These are phyloP conservation scores for Dendrocopos noguchii DNA, from an alignment of 2,113 vertebrate species.

Conservation along the genomic window DNA sequence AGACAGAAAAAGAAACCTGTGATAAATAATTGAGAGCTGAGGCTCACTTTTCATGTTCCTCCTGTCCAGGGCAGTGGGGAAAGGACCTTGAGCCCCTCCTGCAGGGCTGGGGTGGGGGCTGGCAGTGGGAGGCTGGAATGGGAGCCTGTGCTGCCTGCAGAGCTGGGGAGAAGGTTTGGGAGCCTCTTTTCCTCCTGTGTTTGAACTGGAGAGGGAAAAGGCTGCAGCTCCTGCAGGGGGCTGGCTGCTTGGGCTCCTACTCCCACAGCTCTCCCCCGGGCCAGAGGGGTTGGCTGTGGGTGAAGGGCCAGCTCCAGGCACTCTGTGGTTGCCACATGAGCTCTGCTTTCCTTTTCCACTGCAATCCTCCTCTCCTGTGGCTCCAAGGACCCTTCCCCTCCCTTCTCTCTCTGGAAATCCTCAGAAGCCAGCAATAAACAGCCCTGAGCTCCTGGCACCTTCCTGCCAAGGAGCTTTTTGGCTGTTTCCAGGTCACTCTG, in stretches of 20 bases:
- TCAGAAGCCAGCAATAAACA: not conserved
- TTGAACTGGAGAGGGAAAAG: not conserved
- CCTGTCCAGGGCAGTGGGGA: not conserved
- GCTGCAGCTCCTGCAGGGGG: not conserved
- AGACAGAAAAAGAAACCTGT: not conserved
- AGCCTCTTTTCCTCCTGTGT: not conserved
- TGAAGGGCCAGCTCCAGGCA: accelerated
- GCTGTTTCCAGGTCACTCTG: not conserved
- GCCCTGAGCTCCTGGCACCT: not conserved
- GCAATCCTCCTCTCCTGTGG: not conserved
- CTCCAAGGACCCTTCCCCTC: not conserved
- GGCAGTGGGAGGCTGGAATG: accelerated
- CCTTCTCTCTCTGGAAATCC: not conserved
- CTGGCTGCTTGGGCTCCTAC: accelerated
- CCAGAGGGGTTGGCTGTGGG: not conserved
- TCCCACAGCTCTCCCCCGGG: accelerated
- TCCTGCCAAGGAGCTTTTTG: not conserved
- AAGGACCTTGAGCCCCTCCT: not conserved
- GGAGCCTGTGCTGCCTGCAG: accelerated
- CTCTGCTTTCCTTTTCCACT: not conserved
- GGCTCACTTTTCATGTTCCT: not conserved
- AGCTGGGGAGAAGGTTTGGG: not conserved
- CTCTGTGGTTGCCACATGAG: accelerated
- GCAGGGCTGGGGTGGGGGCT: not conserved
- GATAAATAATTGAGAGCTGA: not conserved